A percentile compares a stretch with the other conserved stretches of the same genome.
Conservation (phyloP, 2,113 vertebrate genomes). For the Oncorhynchus clarkii region DNA sequence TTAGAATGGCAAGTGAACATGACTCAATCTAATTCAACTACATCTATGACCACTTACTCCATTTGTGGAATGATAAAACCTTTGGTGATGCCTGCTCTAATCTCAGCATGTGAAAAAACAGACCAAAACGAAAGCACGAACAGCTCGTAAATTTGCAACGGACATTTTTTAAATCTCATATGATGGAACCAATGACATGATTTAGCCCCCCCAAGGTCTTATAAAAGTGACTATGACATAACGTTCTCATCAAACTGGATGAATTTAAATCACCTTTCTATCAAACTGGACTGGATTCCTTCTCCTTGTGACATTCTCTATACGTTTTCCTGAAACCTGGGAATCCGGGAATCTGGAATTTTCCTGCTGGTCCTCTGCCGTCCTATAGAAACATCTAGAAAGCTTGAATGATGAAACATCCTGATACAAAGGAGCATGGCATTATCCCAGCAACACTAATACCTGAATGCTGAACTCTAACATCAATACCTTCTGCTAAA, state of each 20-base stretch:
- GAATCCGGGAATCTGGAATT: background rate
- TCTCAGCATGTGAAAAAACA: conserved; percentile 34
- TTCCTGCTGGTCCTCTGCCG: conserved; percentile 3
- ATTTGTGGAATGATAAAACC: conserved; percentile 28
- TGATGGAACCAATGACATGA: background rate
- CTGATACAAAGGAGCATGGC: conserved; percentile 2
- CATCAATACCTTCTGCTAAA: conserved; percentile 13
- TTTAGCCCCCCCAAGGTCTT: background rate
- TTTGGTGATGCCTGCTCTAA: conserved; percentile 10
- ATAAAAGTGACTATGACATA: conserved; percentile 4
- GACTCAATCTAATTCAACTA: background rate
- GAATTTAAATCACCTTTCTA: background rate
- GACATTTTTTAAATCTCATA: background rate
- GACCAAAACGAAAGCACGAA: conserved; percentile 13
- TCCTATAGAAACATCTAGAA: conserved; percentile 9
- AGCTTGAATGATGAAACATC: background rate
- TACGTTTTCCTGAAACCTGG: background rate
- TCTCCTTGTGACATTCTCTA: background rate
- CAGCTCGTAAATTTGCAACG: background rate
- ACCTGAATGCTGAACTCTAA: conserved; percentile 18
- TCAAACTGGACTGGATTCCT: background rate
- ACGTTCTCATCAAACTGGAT: conserved; percentile 6
- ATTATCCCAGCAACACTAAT: conserved; percentile 4
- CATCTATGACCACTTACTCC: background rate
- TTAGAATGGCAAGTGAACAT: background rate